Evolutionary conservation across 2,797 vertebrate genomes (phyloP), one percentile per base, ranked within the genome.

Genomic region (Sebastes taczanowskii): DNA sequence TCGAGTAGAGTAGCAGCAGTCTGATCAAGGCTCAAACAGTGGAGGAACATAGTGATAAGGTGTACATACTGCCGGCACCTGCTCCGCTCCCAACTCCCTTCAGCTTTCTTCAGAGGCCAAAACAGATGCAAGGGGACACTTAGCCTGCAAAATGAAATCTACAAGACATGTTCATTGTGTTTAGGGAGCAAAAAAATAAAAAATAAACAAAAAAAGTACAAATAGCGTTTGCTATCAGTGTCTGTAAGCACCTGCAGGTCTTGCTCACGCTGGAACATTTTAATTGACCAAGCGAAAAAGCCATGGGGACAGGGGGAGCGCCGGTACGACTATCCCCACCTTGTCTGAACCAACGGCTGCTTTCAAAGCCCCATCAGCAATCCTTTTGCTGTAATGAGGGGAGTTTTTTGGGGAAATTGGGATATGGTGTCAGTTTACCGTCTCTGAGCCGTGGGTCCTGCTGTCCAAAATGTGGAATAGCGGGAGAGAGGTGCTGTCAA

Each of bases 311-410:
- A 76, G 61, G 63, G 25, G 70, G 59, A 86, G 82, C 18, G 35
- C 34, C 61, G 81, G 69, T 42, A 65, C 25, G 32, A 83, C 83
- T 70, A 65, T 69, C 81, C 77, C 74, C 69, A 74, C 68, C 80
- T 87, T 79, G 77, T 85, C 76, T 65, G 82, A 89, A 89, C 84
- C 86, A 94, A 86, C 62, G 77, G 53, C 65, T 89, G 83, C 65
- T 80, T 94, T 88, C 88, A 91, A 91, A 93, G 90, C 82, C 68
- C 80, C 85, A 92, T 93, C 92, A 92, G 93, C 89, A 91, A 89
- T 91, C 85, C 78, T 88, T 56, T 89, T 85, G 88, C 90, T 82
- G 82, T 94, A 93, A 93, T 92, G 94, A 92, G 91, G 84, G 16
- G 80, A 75, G 77, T 91, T 91, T 90, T 91, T 88, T 32, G 16